Evolutionary conservation across 2,797 vertebrate genomes (phyloP), one percentile per base, ranked within the genome.

Genomic region (Thripadectes ignobilis): DNA sequence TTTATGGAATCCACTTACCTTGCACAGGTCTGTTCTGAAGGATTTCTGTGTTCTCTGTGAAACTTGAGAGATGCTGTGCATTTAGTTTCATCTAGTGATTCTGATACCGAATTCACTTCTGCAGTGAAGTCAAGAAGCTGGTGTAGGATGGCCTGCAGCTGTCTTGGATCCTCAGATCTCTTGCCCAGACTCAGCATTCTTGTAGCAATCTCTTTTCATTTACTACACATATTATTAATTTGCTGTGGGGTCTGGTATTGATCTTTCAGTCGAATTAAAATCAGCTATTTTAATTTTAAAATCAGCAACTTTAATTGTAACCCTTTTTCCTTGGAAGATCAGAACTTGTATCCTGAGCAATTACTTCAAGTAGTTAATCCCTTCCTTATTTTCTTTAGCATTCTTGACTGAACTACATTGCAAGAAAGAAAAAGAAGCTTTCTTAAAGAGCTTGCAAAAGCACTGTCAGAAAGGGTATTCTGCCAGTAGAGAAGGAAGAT

Each of bases 221-320:
- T 86, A 65, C 85, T 89, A 55, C 63, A 32, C 30, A 52, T 78
- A 29, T 43, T 83, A 12, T 91, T 93, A 78, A 85, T 93, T 88
- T 92, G 79, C 90, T 5, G 0, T 62, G 66, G 66, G 54, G 55
- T 82, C 51, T 82, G 32, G 18, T 92, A 73, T 43, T 95, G 90
- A 89, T 93, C 84, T 87, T 94, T 65, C 46, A 52, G 58, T 73
- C 36, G 15, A 51, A 86, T 95, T 92, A 89, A 85, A 87, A 87
- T 69, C 38, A 62, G 39, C 54, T 86, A 30, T 75, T 77, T 94
- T 65, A 73, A 80, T 59, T 83, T 92, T 82, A 86, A 81, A 38
- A 61, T 61, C 24, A 39, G 19, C 16, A 18, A 30, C 72, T 77
- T 94, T 65, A 65, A 80, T 59, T 83, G 89, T 82, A 86, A 59